Conservation (phyloP, 2,888 invertebrate genomes). For the Punctoribates punctum region DNA sequence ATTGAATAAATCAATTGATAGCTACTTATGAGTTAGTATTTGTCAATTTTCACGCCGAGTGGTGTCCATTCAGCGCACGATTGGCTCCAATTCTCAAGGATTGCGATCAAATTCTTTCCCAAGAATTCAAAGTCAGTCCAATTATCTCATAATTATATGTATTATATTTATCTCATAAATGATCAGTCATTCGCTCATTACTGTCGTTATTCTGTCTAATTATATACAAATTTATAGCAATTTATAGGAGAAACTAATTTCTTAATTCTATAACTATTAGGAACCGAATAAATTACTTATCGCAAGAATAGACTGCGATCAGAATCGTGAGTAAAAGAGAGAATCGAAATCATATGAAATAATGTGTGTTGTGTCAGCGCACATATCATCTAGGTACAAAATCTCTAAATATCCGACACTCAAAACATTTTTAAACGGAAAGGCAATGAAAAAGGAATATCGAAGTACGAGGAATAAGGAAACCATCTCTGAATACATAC, state of each 20-base stretch:
- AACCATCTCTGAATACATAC: conserved; percentile 81
- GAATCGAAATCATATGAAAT: background rate
- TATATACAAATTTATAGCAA: too few relatives aligned
- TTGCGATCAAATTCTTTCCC: conserved; percentile 75
- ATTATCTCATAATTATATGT: too few relatives aligned
- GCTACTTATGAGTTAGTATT: conserved; percentile 94
- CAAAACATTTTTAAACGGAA: conserved; percentile 86
- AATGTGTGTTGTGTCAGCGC: background rate
- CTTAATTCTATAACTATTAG: conserved; percentile 52
- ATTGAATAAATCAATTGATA: conserved; percentile 55
- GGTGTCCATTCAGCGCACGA: conserved; percentile 98
- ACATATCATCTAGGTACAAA: conserved; percentile 65
- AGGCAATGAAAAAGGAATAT: conserved; percentile 80
- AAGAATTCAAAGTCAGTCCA: conserved; percentile 62
- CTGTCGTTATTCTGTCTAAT: too few relatives aligned
- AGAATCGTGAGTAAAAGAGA: conserved; percentile 63
- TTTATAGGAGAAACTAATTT: too few relatives aligned
- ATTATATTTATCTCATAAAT: too few relatives aligned
- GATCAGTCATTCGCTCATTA: too few relatives aligned
- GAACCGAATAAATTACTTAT: conserved; percentile 73
- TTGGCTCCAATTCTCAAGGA: conserved; percentile 94
- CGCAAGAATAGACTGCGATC: conserved; percentile 96
- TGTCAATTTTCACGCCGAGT: conserved; percentile 98
- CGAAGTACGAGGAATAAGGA: conserved; percentile 83
- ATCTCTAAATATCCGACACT: conserved; percentile 98